Percentiles rank a stretch among this genome's conserved stretches.
Evolutionary conservation across 1,140 invertebrate genomes (phyloP).

Genomic region (Polyergus mexicanus): DNA sequence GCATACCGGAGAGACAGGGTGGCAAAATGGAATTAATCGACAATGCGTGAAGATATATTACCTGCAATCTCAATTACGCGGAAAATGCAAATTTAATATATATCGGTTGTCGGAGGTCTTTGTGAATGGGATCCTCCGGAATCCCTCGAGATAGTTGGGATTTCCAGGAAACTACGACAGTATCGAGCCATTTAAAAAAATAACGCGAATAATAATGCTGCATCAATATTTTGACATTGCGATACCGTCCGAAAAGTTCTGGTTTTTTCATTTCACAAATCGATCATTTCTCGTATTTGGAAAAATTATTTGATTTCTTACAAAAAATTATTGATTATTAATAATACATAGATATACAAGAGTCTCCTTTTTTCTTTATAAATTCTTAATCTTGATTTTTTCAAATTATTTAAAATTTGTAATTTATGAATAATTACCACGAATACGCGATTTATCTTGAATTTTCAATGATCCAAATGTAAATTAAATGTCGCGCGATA

Average conservation of each 20-base stretch:
- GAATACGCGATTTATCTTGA: not conserved
- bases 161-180: conserved; percentile 32
- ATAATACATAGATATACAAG: not conserved
- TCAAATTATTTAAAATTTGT: not conserved
- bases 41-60: conserved; percentile 75
- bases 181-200: conserved; percentile 30
- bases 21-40: conserved; percentile 78
- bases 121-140: conserved; percentile 58
- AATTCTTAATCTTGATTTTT: not conserved
- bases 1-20: conserved; percentile 29
- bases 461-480: not conserved
- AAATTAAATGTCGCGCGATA: conserved; percentile 16
- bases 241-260: not conserved
- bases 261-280: not conserved
- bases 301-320: not conserved
- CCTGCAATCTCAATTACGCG: conserved; percentile 73
- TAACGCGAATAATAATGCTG: conserved; percentile 4
- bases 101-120: conserved; percentile 63
- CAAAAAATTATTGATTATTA: not conserved
- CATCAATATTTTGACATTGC: not conserved
- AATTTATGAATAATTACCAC: conserved; percentile 26
- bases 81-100: conserved; percentile 79
- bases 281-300: not conserved
- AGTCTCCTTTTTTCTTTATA: not conserved
- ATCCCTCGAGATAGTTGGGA: conserved; percentile 59